These are phyloP conservation scores for Loris lydekkerianus DNA, from an alignment of 2,797 vertebrate genomes.

Conservation along the genomic window DNA sequence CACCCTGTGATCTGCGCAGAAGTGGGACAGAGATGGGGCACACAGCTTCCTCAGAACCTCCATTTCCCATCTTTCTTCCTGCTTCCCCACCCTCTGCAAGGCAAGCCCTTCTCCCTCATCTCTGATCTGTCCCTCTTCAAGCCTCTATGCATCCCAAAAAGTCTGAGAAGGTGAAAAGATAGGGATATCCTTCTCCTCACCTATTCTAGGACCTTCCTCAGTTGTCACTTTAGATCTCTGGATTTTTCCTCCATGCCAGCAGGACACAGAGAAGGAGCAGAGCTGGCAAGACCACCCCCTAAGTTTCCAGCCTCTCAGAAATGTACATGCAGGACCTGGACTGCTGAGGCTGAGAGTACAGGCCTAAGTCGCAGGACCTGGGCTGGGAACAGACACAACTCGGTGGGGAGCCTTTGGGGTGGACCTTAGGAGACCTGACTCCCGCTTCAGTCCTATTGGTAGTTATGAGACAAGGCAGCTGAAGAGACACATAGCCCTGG, in stretches of 20 bases:
- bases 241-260: neutral
- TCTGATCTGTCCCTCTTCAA: neutral
- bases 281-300: neutral
- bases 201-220: neutral
- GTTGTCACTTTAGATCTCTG: neutral
- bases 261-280: neutral
- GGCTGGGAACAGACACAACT: neutral
- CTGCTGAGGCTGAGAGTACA: neutral
- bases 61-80: neutral
- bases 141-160: neutral
- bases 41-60: neutral
- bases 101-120: neutral
- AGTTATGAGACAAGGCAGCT: neutral
- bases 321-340: neutral
- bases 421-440: neutral
- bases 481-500: neutral
- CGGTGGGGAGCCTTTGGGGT: neutral
- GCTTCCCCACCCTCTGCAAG: neutral
- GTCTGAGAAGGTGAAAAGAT: neutral
- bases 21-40: neutral
- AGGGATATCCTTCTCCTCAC: neutral
- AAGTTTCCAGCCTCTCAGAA: neutral
- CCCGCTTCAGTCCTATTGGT: neutral
- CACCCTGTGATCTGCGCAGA: neutral
- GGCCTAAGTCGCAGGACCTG: neutral